Evolutionary conservation across 2,888 invertebrate species (phyloP), one percentile per base, ranked within the genome.

Genomic region (Mellilla xanthometata): DNA sequence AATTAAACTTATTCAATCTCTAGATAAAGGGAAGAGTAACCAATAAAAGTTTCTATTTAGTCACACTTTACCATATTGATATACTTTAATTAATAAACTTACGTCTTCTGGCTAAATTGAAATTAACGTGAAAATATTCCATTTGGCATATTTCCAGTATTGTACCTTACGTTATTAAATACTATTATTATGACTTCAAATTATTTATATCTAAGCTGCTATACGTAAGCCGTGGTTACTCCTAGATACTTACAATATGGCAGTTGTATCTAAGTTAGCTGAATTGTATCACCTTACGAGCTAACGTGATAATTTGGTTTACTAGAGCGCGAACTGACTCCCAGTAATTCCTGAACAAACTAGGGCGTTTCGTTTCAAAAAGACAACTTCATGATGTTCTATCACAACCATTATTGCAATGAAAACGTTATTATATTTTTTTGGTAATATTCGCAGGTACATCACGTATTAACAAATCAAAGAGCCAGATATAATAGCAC

Each of bases 191-290:
- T 89, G 88, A 88, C 88, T 88, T 79, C 77, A 82, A 81, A 82
- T 85, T 86, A 85, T 75, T 70, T 76, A 83, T 59, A 60, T 58
- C 59, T 72, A 72, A 56, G 46, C 65, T 72, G 69, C 41, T 47
- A 51, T 55, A 60, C 58, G 72, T 78, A 81, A 74, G 74, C 73
- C 76, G 72, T 71, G 68, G 68, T 76, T 76, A 79, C 60, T 72
- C 63, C 78, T 85, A 85, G 67, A 73, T 82, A 65, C 85, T 88
- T 87, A 89, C 79, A 81, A 79, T 89, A 89, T 89, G 89, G 89
- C 89, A 88, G 89, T 89, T 84, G 81, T 86, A 82, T 80, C 81
- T 80, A 83, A 75, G 86, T 85, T 89, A 89, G 88, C 88, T 83
- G 84, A 79, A 83, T 86, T 86, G 84, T 75, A 58, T 62, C 68